A percentile compares a stretch with the other conserved stretches of the same genome.
Conservation (phyloP, 2,113 vertebrate species). For the Meleagris gallopavo region DNA sequence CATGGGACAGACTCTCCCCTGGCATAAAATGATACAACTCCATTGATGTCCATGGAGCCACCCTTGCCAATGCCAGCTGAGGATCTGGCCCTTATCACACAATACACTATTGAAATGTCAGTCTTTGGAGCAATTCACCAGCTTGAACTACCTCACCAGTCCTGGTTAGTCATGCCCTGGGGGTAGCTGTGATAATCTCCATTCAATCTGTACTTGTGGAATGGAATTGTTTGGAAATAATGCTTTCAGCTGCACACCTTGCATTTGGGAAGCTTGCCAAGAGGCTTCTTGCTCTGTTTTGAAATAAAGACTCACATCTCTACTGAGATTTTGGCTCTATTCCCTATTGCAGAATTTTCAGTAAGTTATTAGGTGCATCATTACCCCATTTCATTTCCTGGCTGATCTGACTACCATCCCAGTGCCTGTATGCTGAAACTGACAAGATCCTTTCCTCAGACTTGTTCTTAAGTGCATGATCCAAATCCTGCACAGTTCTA, state of each 20-base stretch:
- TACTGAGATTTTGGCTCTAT: conserved; percentile 59
- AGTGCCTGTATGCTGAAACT: not conserved
- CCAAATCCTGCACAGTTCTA: not conserved
- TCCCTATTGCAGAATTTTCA: conserved; percentile 58
- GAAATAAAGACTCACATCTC: conserved; percentile 61
- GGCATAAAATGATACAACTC: not conserved
- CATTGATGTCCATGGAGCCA: not conserved
- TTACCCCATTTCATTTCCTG: conserved; percentile 64
- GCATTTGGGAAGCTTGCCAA: conserved; percentile 64
- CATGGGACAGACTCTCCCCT: not conserved
- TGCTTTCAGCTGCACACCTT: conserved; percentile 68
- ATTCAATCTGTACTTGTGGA: conserved; percentile 47
- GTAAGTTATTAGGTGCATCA: conserved; percentile 72
- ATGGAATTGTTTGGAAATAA: conserved; percentile 63
- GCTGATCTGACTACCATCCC: conserved; percentile 42
- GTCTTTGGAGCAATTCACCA: conserved; percentile 24
- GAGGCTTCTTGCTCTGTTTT: conserved; percentile 50
- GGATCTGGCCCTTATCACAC: conserved; percentile 50
- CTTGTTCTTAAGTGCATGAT: not conserved
- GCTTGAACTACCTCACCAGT: conserved; percentile 10
- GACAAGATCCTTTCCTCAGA: not conserved
- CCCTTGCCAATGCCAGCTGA: conserved; percentile 13
- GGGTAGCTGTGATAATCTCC: conserved; percentile 46
- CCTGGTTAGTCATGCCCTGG: conserved; percentile 49
- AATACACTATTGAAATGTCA: not conserved